phyloP scores from a whole-genome alignment of 1,140 invertebrate genomes.

The Pogonus chalceus region DNA sequence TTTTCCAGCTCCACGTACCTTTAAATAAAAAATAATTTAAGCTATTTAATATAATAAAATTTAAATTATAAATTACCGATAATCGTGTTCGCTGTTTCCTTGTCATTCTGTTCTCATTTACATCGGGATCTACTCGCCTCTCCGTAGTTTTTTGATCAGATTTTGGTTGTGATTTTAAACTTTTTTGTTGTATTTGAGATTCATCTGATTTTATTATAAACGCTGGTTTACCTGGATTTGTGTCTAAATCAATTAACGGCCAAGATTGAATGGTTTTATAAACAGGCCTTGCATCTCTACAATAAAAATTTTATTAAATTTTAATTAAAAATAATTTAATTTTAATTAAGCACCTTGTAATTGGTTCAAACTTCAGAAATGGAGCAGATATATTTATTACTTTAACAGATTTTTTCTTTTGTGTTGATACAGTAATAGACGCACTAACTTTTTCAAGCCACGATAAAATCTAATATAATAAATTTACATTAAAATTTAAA shows the following conservation, averaged over 20 bases:
- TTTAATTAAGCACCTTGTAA: conserved; percentile 33
- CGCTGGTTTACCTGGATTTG: conserved; percentile 33
- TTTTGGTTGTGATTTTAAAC: neutral
- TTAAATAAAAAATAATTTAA: neutral
- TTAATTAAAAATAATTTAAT: neutral
- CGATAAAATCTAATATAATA: conserved; percentile 17
- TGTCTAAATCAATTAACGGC: conserved; percentile 38
- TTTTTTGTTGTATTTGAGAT: neutral
- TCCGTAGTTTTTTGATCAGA: neutral
- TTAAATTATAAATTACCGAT: neutral
- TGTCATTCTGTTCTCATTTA: neutral
- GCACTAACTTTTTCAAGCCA: conserved; percentile 37
- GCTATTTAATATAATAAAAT: neutral
- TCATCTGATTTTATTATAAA: conserved; percentile 20
- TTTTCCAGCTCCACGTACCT: conserved; percentile 40
- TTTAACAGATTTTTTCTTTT: conserved; percentile 3
- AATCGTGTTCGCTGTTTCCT: neutral
- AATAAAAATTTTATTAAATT: conserved; percentile 8
- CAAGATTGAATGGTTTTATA: conserved; percentile 38
- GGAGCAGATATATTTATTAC: conserved; percentile 10
- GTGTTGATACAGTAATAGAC: conserved; percentile 22
- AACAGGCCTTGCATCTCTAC: conserved; percentile 36
- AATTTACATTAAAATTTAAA: neutral
- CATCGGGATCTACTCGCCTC: neutral
- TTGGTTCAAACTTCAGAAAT: conserved; percentile 39